phyloP scores from a whole-genome alignment of 1,140 invertebrate genomes.

The Luehdorfia chinensis region DNA sequence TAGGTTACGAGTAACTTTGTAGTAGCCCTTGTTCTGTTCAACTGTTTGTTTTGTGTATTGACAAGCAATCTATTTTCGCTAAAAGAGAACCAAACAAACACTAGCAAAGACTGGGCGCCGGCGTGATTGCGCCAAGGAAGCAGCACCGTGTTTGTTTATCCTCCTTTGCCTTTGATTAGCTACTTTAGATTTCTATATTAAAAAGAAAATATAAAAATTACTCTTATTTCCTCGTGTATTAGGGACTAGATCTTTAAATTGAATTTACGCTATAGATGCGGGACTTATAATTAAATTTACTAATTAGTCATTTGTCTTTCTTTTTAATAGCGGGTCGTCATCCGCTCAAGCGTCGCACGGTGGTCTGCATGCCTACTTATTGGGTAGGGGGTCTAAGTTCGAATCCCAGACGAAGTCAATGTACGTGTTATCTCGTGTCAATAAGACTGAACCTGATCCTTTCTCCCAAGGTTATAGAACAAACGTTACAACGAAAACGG shows the following conservation, averaged over 20 bases:
- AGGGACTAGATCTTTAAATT: too few species aligned
- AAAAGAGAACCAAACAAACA: slow-evolving; percentile 60
- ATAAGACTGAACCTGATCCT: too few species aligned
- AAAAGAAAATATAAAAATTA: slow-evolving; percentile 32
- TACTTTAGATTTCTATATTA: slow-evolving; percentile 36
- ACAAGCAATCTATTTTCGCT: slow-evolving; percentile 56
- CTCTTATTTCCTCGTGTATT: slow-evolving; percentile 15
- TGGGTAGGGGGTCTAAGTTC: too few species aligned
- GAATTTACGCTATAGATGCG: neutral
- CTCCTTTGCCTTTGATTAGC: slow-evolving; percentile 56
- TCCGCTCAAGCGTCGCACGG: too few species aligned
- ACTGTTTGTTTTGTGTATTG: slow-evolving; percentile 59
- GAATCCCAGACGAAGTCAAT: too few species aligned
- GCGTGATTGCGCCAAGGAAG: slow-evolving; percentile 59
- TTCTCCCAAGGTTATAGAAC: too few species aligned
- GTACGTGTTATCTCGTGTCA: too few species aligned
- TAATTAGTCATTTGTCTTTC: neutral
- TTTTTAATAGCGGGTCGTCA: too few species aligned
- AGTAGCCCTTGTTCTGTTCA: slow-evolving; percentile 43
- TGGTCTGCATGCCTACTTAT: too few species aligned
- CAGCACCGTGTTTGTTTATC: slow-evolving; percentile 46
- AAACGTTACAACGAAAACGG: too few species aligned
- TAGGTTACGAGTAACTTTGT: slow-evolving; percentile 39
- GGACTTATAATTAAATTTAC: neutral
- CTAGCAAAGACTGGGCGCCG: slow-evolving; percentile 31